Evolutionary conservation across 2,797 vertebrate species (phyloP), one percentile per base, ranked within the genome.

Genomic region (Aphelocoma californica): DNA sequence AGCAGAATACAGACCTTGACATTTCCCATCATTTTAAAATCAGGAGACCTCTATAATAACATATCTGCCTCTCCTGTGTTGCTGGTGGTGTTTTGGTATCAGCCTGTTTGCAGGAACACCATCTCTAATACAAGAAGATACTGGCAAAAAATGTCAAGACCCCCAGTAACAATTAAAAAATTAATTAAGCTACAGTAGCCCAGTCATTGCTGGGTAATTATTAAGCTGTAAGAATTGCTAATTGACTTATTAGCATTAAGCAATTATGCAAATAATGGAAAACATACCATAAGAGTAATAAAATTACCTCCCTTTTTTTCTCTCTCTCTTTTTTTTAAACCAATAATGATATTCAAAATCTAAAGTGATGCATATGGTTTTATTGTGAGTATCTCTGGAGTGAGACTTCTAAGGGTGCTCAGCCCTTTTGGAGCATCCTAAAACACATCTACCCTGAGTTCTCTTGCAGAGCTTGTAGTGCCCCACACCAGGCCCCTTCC

Each of bases 221-320:
- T 97, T 97, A 97, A 95, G 95, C 95, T 96, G 94, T 93, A 96
- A 96, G 88, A 97, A 97, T 96, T 91, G 86, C 88, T 97, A 97
- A 97, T 94, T 96, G 95, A 97, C 95, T 95, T 97, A 97, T 97
- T 97, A 97, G 96, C 95, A 97, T 96, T 96, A 93, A 95, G 93
- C 92, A 97, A 93, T 98, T 98, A 97, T 96, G 97, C 96, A 97
- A 97, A 97, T 93, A 97, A 92, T 61, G 71, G 88, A 97, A 97
- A 97, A 97, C 95, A 95, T 93, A 86, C 71, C 44, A n/a, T 91
- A 96, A 92, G 48, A 79, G 80, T 93, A 95, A 94, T 88, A 94
- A 95, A 96, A 95, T 90, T 61, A 64, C 87, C 51, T 94, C 17
- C 32, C 12, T 57, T 45, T 65, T 12, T 80, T 3, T 34, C 4